These are phyloP conservation scores for Rhagonycha lutea DNA, from an alignment of 2,888 invertebrate species.

Conservation along the genomic window DNA sequence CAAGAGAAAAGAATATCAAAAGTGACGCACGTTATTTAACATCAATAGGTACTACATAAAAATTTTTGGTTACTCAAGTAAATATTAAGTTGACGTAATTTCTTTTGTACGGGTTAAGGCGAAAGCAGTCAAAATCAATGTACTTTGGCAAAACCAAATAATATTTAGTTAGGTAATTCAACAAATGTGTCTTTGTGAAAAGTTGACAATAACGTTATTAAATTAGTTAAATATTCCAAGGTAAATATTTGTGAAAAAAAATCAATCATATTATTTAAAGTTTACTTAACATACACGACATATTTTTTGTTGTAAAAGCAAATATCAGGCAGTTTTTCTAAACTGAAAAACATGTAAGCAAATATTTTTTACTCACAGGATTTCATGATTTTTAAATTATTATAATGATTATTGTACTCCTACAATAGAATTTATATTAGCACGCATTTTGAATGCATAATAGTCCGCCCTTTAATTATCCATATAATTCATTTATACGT, in stretches of 20 bases:
- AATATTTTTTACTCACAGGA: background rate
- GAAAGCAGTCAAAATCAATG: background rate
- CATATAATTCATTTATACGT: background rate
- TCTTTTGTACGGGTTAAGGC: background rate
- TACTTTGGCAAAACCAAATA: background rate
- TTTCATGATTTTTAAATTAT: too few species aligned
- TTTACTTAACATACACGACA: background rate
- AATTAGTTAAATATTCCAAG: background rate
- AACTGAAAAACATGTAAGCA: background rate
- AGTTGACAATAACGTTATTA: background rate
- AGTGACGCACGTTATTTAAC: background rate
- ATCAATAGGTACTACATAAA: background rate
- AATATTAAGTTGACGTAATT: background rate
- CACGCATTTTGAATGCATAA: background rate
- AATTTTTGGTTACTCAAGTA: background rate
- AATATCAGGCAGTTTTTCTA: background rate
- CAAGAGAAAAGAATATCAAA: background rate
- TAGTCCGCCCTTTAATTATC: background rate
- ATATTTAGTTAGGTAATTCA: background rate
- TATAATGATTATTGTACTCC: background rate
- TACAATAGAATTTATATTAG: background rate
- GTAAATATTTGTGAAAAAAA: background rate
- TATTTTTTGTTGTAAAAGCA: background rate
- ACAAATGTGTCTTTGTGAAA: background rate
- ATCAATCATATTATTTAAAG: background rate